These are phyloP conservation scores for Fratercula arctica DNA, from an alignment of 2,797 vertebrate genomes.

Conservation along the genomic window DNA sequence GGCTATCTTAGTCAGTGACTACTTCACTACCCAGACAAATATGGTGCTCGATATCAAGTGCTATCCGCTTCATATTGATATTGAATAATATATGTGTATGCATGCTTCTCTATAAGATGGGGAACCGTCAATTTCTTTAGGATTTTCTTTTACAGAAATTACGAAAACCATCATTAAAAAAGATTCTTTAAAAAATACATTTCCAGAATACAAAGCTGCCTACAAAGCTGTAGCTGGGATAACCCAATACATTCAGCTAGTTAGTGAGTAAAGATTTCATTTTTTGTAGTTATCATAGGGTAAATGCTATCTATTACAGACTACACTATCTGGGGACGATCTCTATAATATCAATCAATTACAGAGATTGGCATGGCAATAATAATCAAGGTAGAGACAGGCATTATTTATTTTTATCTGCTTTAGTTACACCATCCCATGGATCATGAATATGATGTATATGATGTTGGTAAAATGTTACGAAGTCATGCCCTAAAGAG, in stretches of 20 bases:
- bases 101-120: background rate
- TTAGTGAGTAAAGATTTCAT: background rate
- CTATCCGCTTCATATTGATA: background rate
- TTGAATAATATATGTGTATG: background rate
- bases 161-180: background rate
- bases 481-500: background rate
- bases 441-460: background rate
- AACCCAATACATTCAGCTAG: background rate
- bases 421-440: background rate
- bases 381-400: background rate
- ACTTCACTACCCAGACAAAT: background rate
- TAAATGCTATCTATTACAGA: background rate
- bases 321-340: background rate
- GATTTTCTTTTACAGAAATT: background rate
- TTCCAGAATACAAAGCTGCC: background rate
- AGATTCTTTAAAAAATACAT: background rate
- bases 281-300: background rate
- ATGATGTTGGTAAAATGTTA: background rate
- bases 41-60: background rate
- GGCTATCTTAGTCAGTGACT: background rate
- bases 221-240: background rate
- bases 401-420: background rate
- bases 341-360: background rate
- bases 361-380: background rate
- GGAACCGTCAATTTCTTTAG: background rate